These are phyloP conservation scores for Plagodis pulveraria DNA, from an alignment of 2,888 invertebrate species.

Conservation along the genomic window DNA sequence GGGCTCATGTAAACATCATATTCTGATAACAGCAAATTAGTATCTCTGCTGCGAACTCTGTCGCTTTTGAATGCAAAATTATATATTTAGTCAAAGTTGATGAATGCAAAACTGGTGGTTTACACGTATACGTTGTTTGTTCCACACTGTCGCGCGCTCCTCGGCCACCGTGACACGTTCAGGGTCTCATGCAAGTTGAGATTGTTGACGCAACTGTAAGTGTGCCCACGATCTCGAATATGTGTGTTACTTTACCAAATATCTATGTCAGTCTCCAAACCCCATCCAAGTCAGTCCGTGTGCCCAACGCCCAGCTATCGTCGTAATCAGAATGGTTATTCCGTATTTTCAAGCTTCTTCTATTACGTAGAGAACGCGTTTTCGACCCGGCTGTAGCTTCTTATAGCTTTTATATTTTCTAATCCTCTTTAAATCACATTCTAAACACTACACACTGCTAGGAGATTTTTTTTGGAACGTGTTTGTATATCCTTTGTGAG, in stretches of 20 bases:
- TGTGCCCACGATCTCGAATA: constrained; percentile 72
- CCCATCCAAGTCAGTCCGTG: constrained; percentile 67
- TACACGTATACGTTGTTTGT: constrained; percentile 70
- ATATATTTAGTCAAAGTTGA: not conserved
- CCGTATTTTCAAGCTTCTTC: constrained; percentile 52
- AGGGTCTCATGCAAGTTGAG: constrained; percentile 82
- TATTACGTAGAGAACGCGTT: constrained; percentile 47
- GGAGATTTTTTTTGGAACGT: constrained; percentile 40
- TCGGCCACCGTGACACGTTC: constrained; percentile 69
- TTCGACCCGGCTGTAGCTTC: constrained; percentile 34
- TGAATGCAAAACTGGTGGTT: constrained; percentile 8
- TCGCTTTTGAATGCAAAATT: constrained; percentile 58
- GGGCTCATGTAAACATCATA: constrained; percentile 26
- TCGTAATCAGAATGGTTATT: constrained; percentile 65
- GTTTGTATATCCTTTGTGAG: constrained; percentile 43
- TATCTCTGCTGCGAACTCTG: constrained; percentile 58
- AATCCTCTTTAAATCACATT: constrained; percentile 21
- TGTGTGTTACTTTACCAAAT: constrained; percentile 77
- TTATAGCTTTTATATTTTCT: constrained; percentile 33
- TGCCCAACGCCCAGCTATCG: constrained; percentile 63
- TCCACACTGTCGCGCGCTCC: constrained; percentile 74
- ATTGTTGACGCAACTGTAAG: constrained; percentile 85
- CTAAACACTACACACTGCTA: constrained; percentile 38
- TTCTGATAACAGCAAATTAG: constrained; percentile 49
- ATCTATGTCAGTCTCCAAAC: constrained; percentile 64